These are phyloP conservation scores for Polietes domitor DNA, from an alignment of 2,888 invertebrate species.

Conservation along the genomic window DNA sequence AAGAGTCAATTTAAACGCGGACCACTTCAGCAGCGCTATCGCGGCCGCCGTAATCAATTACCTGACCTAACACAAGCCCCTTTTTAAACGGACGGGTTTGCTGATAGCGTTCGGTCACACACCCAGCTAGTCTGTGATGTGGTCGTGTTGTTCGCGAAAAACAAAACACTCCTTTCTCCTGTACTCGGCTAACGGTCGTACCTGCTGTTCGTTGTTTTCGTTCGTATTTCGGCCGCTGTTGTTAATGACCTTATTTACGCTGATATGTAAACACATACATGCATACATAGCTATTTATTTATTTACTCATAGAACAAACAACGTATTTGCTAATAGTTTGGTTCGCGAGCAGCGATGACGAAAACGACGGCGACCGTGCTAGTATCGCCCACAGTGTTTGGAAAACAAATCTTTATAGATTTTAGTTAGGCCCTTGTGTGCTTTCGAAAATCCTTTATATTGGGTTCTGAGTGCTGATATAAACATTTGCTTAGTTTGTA, in stretches of 20 bases:
- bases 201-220: neutral
- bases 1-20: neutral
- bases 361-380: too few relatives aligned
- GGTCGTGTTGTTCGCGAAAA: slow-evolving; percentile 1
- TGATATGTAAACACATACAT: neutral
- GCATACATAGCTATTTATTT: neutral
- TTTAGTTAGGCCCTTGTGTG: too few relatives aligned
- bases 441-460: neutral
- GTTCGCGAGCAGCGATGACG: neutral
- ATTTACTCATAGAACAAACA: slow-evolving; percentile 26
- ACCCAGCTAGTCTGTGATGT: neutral
- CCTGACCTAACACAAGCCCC: slow-evolving; percentile 31
- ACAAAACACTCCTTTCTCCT: neutral
- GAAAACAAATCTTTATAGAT: too few relatives aligned
- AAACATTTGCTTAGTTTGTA: too few relatives aligned
- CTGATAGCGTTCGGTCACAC: neutral
- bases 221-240: slow-evolving; percentile 6
- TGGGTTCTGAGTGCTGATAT: too few relatives aligned
- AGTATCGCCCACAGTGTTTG: neutral
- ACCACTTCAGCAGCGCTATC: neutral
- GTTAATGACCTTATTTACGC: slow-evolving; percentile 27
- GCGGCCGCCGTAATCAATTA: slow-evolving; percentile 13
- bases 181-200: neutral
- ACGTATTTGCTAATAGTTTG: neutral
- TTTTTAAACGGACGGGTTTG: neutral